Evolutionary conservation across 2,888 invertebrate genomes (phyloP).

Genomic region (Synergus gifuensis): DNA sequence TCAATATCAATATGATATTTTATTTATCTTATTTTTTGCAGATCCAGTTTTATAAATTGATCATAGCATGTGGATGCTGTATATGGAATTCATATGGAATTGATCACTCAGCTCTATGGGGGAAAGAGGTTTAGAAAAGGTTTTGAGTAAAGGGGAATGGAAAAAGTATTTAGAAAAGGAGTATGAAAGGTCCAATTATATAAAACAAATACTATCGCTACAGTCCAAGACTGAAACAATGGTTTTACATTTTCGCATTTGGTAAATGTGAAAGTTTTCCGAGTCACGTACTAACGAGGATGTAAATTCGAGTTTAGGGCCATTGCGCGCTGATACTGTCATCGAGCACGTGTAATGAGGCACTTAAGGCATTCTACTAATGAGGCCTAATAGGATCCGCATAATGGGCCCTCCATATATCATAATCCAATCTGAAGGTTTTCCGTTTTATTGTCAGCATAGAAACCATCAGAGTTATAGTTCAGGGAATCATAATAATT

Average conservation of each 20-base stretch:
- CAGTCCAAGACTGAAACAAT: no score
- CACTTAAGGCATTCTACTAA: conserved; percentile 8
- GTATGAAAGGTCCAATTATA: no score
- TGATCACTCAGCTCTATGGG: no score
- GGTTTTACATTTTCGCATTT: background rate
- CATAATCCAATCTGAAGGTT: conserved; percentile 1
- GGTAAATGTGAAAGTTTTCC: background rate
- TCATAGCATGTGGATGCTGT: no score
- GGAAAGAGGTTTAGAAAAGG: no score
- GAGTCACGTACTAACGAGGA: background rate
- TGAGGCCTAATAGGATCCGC: conserved; percentile 9
- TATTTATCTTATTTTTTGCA: no score
- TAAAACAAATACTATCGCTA: no score
- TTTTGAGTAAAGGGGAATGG: no score
- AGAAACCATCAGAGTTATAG: background rate
- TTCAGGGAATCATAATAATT: background rate
- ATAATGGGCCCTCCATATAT: background rate
- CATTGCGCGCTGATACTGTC: background rate
- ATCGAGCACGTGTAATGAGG: conserved; percentile 22
- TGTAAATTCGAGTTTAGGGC: background rate
- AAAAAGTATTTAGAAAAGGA: no score
- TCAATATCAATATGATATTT: no score
- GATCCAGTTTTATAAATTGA: no score
- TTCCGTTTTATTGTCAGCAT: background rate
- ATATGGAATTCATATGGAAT: no score